These are phyloP conservation scores for Chionis minor DNA, from an alignment of 2,113 vertebrate species.

Conservation along the genomic window DNA sequence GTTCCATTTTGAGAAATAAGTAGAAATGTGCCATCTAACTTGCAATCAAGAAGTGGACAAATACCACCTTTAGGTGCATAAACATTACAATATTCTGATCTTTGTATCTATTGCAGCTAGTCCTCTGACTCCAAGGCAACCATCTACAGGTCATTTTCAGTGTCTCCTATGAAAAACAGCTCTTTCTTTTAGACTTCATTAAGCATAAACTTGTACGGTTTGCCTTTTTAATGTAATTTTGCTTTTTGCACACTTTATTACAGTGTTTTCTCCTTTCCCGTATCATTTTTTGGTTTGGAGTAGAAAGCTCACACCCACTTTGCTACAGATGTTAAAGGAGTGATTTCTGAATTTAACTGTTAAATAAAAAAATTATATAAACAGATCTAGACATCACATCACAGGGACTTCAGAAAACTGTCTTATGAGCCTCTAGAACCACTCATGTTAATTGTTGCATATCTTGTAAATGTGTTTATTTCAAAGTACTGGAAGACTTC, in stretches of 20 bases:
- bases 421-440: conserved; percentile 33
- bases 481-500: conserved; percentile 45
- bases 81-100: neutral
- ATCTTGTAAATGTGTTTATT: conserved; percentile 47
- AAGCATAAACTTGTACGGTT: neutral
- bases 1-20: neutral
- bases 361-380: conserved; percentile 16
- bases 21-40: neutral
- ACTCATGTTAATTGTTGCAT: conserved; percentile 37
- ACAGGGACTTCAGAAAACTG: neutral
- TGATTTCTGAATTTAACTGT: conserved; percentile 32
- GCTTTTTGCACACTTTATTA: neutral
- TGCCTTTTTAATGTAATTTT: neutral
- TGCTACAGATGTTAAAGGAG: neutral
- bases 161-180: neutral
- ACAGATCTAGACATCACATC: conserved; percentile 14
- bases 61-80: neutral
- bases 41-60: neutral
- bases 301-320: conserved; percentile 25
- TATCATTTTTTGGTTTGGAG: conserved; percentile 17
- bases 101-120: neutral
- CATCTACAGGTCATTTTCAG: neutral
- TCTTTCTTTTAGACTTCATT: neutral
- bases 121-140: neutral
- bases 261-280: neutral